Base-by-base conservation (phyloP, 2,888 invertebrate species). In the Escarpia spicata region DNA sequence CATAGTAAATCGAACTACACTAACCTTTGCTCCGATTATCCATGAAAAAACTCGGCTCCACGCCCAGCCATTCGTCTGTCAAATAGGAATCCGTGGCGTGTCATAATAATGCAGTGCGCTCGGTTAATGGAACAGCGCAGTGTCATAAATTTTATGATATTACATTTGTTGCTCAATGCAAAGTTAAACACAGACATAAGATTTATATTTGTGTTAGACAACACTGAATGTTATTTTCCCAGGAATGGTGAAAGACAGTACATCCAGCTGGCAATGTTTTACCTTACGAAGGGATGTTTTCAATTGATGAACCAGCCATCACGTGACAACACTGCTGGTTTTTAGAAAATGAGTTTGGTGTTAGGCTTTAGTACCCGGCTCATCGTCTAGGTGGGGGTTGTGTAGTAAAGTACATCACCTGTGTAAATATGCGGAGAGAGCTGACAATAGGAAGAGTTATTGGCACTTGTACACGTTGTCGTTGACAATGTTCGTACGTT, bases 21-120 rank as follows among this genome's bases (percentile, higher is more conserved):
- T 26, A 75, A 75, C 75, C 75, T 75, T 75, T 6, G 75, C 75
- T 75, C n/a, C 26, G 75, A 26, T 75, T 75, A 75, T 75, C 75
- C 75, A 75, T 75, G 75, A 75, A 75, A 75, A 75, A 75, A 26
- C 75, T 19, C 75, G 19, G 75, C 26, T 75, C 19, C 75, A 19
- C 75, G 75, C 75, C 75, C 75, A 26, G 75, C 75, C 75, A 75
- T 75, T 75, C 75, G 75, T 75, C 75, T 75, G 75, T 75, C 75
- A 75, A 75, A 75, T 75, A 26, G 75, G 75, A 75, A 75, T 75
- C 75, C 26, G 75, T 75, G 75, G 75, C 75, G 75, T 75, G 75
- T 75, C 75, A 75, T 75, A 75, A 75, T 75, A 75, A 75, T 26
- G 26, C 19, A 75, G 75, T 75, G 75, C n/a, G 75, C 26, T 75